Conservation (phyloP, 2,113 vertebrate genomes). For the Dinomys branickii region DNA sequence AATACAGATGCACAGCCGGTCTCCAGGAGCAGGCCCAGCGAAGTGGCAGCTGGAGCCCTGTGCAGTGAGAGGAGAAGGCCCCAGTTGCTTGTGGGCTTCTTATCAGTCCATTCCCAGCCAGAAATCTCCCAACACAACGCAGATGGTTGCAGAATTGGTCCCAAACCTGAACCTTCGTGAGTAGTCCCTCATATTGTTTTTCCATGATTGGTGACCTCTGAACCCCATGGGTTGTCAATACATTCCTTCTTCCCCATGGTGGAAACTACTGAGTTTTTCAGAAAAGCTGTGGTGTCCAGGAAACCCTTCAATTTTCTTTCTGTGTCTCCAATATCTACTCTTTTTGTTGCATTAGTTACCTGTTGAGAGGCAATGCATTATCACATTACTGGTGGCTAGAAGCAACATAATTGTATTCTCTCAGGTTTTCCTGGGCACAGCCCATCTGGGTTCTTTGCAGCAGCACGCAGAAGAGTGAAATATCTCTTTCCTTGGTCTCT, state of each 20-base stretch:
- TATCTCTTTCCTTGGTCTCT: background rate
- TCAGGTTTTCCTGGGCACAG: background rate
- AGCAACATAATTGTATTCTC: background rate
- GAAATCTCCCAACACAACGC: background rate
- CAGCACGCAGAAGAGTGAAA: background rate
- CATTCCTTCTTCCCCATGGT: background rate
- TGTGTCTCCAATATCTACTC: no score
- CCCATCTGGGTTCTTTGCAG: background rate
- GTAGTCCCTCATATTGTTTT: background rate
- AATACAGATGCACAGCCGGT: background rate
- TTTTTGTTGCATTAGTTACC: background rate
- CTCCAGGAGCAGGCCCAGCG: background rate
- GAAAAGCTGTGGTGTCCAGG: rapidly evolving
- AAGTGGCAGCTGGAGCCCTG: background rate
- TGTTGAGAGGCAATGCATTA: background rate
- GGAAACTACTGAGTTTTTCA: background rate
- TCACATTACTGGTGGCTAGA: background rate
- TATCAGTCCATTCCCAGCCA: rapidly evolving
- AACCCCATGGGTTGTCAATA: background rate
- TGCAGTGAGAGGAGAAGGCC: rapidly evolving
- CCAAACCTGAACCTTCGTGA: rapidly evolving
- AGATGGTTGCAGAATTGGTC: background rate
- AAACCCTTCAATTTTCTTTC: background rate
- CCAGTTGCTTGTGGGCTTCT: background rate
- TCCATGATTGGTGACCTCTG: background rate